These are phyloP conservation scores for Tenebrosternarchus preto DNA, from an alignment of 2,113 vertebrate genomes.

Conservation along the genomic window DNA sequence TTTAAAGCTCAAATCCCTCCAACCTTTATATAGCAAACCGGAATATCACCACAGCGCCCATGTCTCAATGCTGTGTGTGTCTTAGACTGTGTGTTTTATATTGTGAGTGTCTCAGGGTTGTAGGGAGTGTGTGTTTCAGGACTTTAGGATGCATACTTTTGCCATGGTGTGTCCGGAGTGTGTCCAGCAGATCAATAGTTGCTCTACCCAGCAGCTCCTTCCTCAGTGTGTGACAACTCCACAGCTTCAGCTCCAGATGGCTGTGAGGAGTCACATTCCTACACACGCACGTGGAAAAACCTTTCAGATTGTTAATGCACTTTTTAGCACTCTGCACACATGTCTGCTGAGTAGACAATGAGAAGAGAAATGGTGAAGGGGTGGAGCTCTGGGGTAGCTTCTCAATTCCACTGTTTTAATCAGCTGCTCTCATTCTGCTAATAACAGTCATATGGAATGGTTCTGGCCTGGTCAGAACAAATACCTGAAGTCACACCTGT, in stretches of 20 bases:
- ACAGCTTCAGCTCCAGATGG: slow-evolving; percentile 89
- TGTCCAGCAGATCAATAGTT: slow-evolving; percentile 83
- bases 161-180: slow-evolving; percentile 82
- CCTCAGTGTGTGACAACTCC: slow-evolving; percentile 92
- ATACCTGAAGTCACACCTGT: neutral
- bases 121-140: neutral
- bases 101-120: neutral
- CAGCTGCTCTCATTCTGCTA: too few species aligned
- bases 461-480: neutral
- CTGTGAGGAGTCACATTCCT: slow-evolving; percentile 94
- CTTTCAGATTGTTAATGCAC: too few species aligned
- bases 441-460: neutral
- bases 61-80: too few species aligned
- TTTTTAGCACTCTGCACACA: too few species aligned
- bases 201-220: slow-evolving; percentile 90
- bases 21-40: too few species aligned
- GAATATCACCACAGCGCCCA: too few species aligned
- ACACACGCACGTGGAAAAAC: slow-evolving; percentile 8
- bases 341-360: too few species aligned
- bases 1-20: too few species aligned
- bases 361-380: too few species aligned
- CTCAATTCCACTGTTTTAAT: too few species aligned
- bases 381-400: too few species aligned
- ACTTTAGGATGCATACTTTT: slow-evolving; percentile 73
- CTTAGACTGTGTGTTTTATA: too few species aligned